phyloP scores from a whole-genome alignment of 92 coral and sea anemone species.

The Porites cylindrica region DNA sequence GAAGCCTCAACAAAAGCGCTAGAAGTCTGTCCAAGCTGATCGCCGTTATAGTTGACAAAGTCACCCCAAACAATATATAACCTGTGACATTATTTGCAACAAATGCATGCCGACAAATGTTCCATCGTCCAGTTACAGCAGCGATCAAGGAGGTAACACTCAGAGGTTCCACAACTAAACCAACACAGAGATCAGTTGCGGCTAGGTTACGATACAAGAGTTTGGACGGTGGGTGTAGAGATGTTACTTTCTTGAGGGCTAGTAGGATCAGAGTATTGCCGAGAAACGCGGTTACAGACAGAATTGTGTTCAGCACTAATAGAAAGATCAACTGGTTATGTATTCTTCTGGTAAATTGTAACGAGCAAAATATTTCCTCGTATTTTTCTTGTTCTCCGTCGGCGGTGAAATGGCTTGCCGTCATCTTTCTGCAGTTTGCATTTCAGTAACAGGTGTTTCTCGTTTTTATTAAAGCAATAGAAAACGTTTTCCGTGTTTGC shows the following conservation, averaged over 20 bases:
- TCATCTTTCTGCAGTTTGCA: too few relatives aligned
- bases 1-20: not conserved
- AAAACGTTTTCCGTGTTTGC: too few relatives aligned
- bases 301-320: not conserved
- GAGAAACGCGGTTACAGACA: not conserved
- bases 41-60: not conserved
- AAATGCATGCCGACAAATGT: not conserved
- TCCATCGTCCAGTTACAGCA: not conserved
- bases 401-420: too few relatives aligned
- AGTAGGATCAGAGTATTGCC: not conserved
- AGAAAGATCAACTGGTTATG: too few relatives aligned
- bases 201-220: constrained; percentile 6
- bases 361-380: not conserved
- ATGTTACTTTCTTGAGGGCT: not conserved
- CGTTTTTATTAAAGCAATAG: too few relatives aligned
- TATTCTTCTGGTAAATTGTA: too few relatives aligned
- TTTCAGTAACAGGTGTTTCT: too few relatives aligned
- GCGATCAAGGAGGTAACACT: not conserved
- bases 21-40: constrained; percentile 12
- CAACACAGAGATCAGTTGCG: constrained; percentile 6
- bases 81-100: not conserved
- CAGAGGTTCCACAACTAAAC: not conserved
- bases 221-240: constrained; percentile 11
- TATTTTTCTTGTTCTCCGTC: too few relatives aligned
- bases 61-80: not conserved